Evolutionary conservation across 2,113 vertebrate genomes (phyloP), one percentile per base, ranked within the genome.

Genomic region (Phylloscopus whistleri): DNA sequence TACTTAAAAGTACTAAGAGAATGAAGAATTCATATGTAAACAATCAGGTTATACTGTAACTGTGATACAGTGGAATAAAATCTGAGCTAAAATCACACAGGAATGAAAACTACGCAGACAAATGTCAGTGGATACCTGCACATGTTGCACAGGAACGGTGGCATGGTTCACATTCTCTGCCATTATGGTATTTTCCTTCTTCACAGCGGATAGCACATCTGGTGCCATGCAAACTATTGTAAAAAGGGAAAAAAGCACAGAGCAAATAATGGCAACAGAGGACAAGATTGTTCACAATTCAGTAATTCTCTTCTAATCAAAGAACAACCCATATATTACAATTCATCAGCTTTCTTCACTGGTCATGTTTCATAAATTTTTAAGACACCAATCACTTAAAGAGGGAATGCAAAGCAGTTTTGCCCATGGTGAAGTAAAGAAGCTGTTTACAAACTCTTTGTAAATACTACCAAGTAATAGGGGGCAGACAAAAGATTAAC

Each of bases 121-220:
- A 44, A 8, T 14, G 30, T 60, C 53, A 72, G 44, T 73, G 28
- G 48, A 91, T 98, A 99, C 99, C 99, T 97, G 99, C 98, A 95
- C 99, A 99, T 15, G 99, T 98, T 33, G 99, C 99, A 85, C 99
- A 99, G 51, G 98, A 98, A 51, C 97, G 98, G 93, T 99, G 99
- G 87, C 99, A 99, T 7, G 97, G 97, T 80, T 99, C 99, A 95
- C 99, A 99, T 33, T 98, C 97, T 88, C 98, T 98, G 77, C 98
- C 99, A 3, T 98, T 99, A 95, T 99, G 99, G 95, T 99, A 99
- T 84, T 98, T 98, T 60, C 99, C 99, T 4, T 98, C 96, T 33
- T 99, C 98, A 94, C 99, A 99, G 73, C 96, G 98, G 97, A 99
- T 59, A 80, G 98, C 97, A 92, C 99, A 99, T 91, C 94, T 99